Evolutionary conservation across 2,113 vertebrate species (phyloP), one percentile per base, ranked within the genome.

Genomic region (Heterocephalus glaber): DNA sequence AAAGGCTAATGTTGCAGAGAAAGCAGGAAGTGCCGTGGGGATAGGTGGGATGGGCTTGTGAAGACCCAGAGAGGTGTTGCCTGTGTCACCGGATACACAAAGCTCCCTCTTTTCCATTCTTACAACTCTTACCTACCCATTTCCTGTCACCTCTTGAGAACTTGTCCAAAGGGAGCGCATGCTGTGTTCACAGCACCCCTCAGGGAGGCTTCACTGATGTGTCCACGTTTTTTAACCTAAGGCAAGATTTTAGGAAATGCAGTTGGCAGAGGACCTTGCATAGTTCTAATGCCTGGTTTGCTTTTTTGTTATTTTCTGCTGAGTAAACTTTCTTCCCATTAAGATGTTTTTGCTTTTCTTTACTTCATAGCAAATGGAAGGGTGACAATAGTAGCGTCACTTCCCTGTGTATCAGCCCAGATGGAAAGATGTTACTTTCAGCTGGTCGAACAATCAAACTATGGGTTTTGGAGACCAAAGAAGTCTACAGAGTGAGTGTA

Each of bases 381-480:
- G 99, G 99, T 0, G 99, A 99, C 98, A 99, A 98, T 7, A 98
- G 98, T 88, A 99, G 99, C 0, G 99, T 99, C 97, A 99, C 98
- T 95, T 99, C 99, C 97, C 89, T 99, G 90, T 99, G 99, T 97
- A 98, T 99, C 98, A 99, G 99, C 97, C 99, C 99, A 63, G 99
- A 99, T 96, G 99, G 99, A 56, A 99, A 99, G 96, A 99, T 99
- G 98, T 98, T 99, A 97, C 99, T 99, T 63, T 99, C 99, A 91
- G 99, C 99, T 0, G 99, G 99, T 95, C 99, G 99, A 98, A 98
- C 98, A 86, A 99, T 99, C 98, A 99, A 99, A 98, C 99, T 99
- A 98, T 99, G 99, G 99, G 98, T 99, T 98, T 98, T 99, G 98
- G 99, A 99, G 98, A 99, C 99, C 98, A 99, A 99, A 98, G 99